These are phyloP conservation scores for Carapus acus DNA, from an alignment of 2,797 vertebrate genomes.

Conservation along the genomic window DNA sequence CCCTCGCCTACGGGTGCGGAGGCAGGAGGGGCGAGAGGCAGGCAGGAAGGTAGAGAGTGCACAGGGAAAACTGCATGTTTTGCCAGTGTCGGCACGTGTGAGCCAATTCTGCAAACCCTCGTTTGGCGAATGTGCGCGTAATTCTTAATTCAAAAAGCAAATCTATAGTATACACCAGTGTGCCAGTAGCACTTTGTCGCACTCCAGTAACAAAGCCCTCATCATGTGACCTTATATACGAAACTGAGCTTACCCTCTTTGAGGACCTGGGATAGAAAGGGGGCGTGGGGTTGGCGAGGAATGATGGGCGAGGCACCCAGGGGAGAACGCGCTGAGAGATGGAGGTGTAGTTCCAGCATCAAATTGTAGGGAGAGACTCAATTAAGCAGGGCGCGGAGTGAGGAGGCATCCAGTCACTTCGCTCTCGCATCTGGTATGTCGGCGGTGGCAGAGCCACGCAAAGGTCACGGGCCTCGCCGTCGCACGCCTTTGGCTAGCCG, in stretches of 20 bases:
- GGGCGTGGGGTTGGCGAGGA: no score
- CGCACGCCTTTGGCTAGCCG: not conserved
- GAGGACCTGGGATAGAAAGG: not conserved
- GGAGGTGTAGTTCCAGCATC: conserved; percentile 15
- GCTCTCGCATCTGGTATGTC: conserved; percentile 26
- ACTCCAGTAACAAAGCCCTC: no score
- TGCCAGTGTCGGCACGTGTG: not conserved
- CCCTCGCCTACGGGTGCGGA: conserved; percentile 63
- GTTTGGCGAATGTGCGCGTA: no score
- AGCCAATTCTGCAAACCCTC: no score
- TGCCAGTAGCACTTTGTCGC: no score
- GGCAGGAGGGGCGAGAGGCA: not conserved
- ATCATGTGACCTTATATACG: not conserved
- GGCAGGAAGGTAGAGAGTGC: conserved; percentile 26
- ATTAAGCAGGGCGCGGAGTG: conserved; percentile 61
- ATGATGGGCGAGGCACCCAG: conserved; percentile 14
- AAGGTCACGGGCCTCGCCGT: conserved; percentile 27
- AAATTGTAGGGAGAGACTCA: conserved; percentile 33
- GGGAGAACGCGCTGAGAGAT: conserved; percentile 34
- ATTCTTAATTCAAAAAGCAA: no score
- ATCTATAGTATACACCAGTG: no score
- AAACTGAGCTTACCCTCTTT: not conserved
- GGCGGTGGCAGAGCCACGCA: conserved; percentile 9
- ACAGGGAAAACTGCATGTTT: conserved; percentile 19
- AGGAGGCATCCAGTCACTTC: conserved; percentile 31